Conservation (phyloP, 2,888 invertebrate genomes). For the Tortricodes alternella region DNA sequence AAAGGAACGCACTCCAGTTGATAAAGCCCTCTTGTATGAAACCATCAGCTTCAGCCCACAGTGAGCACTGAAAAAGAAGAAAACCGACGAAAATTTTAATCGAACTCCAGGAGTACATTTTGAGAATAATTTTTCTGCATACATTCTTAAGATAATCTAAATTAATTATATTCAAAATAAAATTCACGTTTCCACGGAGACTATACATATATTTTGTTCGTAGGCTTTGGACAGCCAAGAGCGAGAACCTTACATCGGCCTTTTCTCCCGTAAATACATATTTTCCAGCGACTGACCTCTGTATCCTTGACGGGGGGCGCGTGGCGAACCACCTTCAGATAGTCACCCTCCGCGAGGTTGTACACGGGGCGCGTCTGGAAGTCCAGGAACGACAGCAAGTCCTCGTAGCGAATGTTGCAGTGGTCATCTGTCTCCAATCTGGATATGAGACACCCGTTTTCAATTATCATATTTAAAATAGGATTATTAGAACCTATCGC, state of each 20-base stretch:
- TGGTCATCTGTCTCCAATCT: conserved; percentile 85
- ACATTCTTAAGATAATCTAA: too few relatives aligned
- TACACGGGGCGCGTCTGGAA: conserved; percentile 79
- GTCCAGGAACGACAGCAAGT: conserved; percentile 88
- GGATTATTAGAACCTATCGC: too few relatives aligned
- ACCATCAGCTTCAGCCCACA: conserved; percentile 64
- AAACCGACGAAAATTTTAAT: too few relatives aligned
- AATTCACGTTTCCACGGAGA: too few relatives aligned
- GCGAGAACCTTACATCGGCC: too few relatives aligned
- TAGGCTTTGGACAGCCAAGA: too few relatives aligned
- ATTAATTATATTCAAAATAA: too few relatives aligned
- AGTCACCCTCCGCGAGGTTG: conserved; percentile 61
- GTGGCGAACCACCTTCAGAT: conserved; percentile 65
- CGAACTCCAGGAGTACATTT: too few relatives aligned
- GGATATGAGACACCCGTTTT: neutral
- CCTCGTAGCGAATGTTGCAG: conserved; percentile 85
- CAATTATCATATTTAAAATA: too few relatives aligned
- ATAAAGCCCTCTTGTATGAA: conserved; percentile 64
- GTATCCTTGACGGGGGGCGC: conserved; percentile 70
- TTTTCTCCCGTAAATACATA: too few relatives aligned
- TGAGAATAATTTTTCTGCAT: too few relatives aligned
- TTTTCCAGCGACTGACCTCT: conserved; percentile 50
- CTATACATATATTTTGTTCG: too few relatives aligned
- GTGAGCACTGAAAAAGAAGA: conserved; percentile 60
- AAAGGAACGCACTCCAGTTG: conserved; percentile 76